These are phyloP conservation scores for Daphoenositta chrysoptera DNA, from an alignment of 2,113 vertebrate species.

Conservation along the genomic window DNA sequence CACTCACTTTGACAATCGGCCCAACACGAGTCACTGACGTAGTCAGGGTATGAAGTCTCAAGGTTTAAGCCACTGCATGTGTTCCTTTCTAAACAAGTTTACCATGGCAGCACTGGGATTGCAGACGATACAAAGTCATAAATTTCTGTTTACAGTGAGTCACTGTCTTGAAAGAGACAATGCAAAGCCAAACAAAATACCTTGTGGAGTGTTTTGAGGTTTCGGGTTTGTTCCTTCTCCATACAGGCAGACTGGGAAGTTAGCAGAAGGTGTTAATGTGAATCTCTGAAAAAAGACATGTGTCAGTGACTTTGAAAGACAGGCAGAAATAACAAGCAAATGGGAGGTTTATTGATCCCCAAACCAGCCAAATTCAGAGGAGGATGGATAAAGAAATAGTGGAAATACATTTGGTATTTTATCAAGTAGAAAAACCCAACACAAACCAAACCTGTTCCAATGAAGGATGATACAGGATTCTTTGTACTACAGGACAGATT, in stretches of 20 bases:
- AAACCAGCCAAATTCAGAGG: background rate
- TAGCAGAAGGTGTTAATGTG: conserved; percentile 66
- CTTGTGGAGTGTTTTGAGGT: conserved; percentile 6
- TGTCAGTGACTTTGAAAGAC: background rate
- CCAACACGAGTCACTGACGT: background rate
- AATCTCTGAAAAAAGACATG: conserved; percentile 72
- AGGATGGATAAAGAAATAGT: background rate
- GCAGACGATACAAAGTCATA: background rate
- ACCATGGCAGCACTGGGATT: background rate
- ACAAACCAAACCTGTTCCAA: background rate
- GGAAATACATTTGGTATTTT: background rate
- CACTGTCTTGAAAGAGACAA: background rate
- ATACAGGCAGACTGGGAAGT: conserved; percentile 63
- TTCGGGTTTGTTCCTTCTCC: background rate
- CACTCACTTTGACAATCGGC: background rate
- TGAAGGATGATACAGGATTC: background rate
- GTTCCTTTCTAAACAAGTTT: background rate
- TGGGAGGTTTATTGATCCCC: background rate
- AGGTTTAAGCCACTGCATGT: background rate
- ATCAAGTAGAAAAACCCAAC: background rate
- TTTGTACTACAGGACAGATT: background rate
- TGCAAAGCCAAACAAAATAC: conserved; percentile 25
- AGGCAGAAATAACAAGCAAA: background rate
- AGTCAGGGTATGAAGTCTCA: background rate
- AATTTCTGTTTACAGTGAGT: background rate